Percentiles rank a stretch among this genome's conserved stretches.
Evolutionary conservation across 2,113 vertebrate genomes (phyloP).

Genomic region (Epinephelus lanceolatus): DNA sequence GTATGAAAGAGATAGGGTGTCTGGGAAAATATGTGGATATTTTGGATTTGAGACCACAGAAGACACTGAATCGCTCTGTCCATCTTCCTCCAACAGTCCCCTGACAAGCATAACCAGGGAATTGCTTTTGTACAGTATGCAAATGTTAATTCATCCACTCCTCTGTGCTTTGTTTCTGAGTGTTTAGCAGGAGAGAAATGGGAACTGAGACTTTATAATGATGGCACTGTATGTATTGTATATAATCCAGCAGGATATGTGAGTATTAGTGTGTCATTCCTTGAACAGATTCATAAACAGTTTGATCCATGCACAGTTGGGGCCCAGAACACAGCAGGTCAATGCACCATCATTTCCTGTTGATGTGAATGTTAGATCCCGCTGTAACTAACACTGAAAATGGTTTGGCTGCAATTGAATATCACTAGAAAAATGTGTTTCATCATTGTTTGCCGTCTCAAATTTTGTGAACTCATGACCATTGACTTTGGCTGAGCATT

Average conservation of each 20-base stretch:
- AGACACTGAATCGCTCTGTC: conserved; percentile 58
- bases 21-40: conserved; percentile 74
- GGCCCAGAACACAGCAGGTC: background rate
- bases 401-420: conserved; percentile 12
- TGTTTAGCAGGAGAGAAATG: conserved; percentile 25
- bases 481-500: conserved; percentile 44
- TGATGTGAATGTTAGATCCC: background rate
- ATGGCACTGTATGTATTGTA: background rate
- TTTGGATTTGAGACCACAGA: conserved; percentile 67
- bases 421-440: conserved; percentile 14
- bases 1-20: conserved; percentile 57
- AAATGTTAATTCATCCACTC: conserved; percentile 63
- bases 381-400: background rate
- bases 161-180: conserved; percentile 17
- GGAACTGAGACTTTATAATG: conserved; percentile 7
- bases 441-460: conserved; percentile 30
- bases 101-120: conserved; percentile 42
- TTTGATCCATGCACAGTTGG: background rate
- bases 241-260: conserved; percentile 9
- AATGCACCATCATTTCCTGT: background rate
- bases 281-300: background rate
- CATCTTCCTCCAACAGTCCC: conserved; percentile 51
- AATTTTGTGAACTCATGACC: conserved; percentile 43
- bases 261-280: background rate
- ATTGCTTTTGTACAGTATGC: conserved; percentile 32